Base-by-base conservation (phyloP, 2,888 invertebrate genomes). In the Sinhomidia bicolor region DNA sequence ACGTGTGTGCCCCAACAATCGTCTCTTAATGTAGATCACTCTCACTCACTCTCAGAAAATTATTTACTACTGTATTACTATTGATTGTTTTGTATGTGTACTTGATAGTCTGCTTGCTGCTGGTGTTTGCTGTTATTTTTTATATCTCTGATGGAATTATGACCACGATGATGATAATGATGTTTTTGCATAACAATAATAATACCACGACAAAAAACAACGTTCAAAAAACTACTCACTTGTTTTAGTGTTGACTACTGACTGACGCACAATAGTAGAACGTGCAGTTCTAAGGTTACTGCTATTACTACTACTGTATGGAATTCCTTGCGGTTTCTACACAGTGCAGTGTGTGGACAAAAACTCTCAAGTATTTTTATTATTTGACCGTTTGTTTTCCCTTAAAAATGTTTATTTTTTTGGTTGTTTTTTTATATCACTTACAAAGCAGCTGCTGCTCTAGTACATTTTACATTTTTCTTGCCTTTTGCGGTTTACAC, bases 401-500 rank as follows among this genome's bases (percentile, higher is more conserved):
- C 51, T 51, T 3, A 3, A 51, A 10, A 51, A 14, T 51, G 29
- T n/a, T 68, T 36, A 1, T 68, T 7, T 41, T 17, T 17, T 32
- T 29, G 12, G 10, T 12, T 26, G 32, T 36, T 36, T 44, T 26
- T 76, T 51, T 78, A 54, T 78, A 54, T 54, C 54, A 78, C 51
- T 54, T 71, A 20, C 12, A 36, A 9, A 44, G 17, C 68, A 44
- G 29, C 5, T 29, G 47, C 76, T n/a, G n/a, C n/a, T n/a, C n/a
- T n/a, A n/a, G n/a, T n/a, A n/a, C n/a, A 76, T 54, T 54, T 51
- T 54, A 29, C 26, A 51, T 20, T 65, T 29, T 10, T 44, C 1
- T 44, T 71, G 2, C n/a, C n/a, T n/a, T n/a, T 71, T 71, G 68
- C 29, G 78, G 78, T 78, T 41, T 41, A 44, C 78, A 78, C 78